Evolutionary conservation across 2,797 vertebrate genomes (phyloP), one percentile per base, ranked within the genome.

Genomic region (Diplodus puntazzo): DNA sequence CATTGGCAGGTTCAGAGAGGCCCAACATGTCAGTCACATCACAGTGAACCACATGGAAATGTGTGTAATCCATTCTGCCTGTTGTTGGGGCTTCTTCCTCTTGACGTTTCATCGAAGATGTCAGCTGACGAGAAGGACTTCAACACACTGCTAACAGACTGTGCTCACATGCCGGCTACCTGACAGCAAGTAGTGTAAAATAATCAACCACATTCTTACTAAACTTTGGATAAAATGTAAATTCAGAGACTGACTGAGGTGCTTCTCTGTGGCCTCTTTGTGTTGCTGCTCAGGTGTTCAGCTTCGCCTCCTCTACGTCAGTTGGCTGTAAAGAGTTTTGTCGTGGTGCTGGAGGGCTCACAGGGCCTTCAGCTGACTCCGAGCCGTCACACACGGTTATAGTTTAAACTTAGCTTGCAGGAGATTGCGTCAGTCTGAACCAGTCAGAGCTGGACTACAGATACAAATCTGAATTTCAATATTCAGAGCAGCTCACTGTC

Each of bases 401-500:
- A 57, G 10, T 46, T 18, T 4, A 20, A 55, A 13, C 9, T 11
- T 25, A 43, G 14, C 63, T 64, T 65, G 30, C 59, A 42, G 18
- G 1, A 54, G 20, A 53, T 48, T 69, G 45, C 50, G 77, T 67
- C 45, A 27, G 61, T 42, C 53, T 54, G 7, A 20, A 6, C 3
- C 14, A 64, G 20, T 25, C 59, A 54, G 1, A 20, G 17, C 8
- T 1, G 1, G 8, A 11, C 45, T 55, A 39, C 12, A 79, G 69
- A 58, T 46, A 13, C n/a, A 2, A 54, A 25, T 63, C 43, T 0
- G 54, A 58, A 25, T 57, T 25, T 21, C 13, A 59, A 21, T n/a
- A 43, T n/a, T 14, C 2, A 1, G 13, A 5, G 2, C 18, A 4
- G 11, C 21, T 20, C 1, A 0, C 1, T 30, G 11, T 23, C 55